Evolutionary conservation across 2,113 vertebrate species (phyloP), one percentile per base, ranked within the genome.

Genomic region (Taurulus bubalis): DNA sequence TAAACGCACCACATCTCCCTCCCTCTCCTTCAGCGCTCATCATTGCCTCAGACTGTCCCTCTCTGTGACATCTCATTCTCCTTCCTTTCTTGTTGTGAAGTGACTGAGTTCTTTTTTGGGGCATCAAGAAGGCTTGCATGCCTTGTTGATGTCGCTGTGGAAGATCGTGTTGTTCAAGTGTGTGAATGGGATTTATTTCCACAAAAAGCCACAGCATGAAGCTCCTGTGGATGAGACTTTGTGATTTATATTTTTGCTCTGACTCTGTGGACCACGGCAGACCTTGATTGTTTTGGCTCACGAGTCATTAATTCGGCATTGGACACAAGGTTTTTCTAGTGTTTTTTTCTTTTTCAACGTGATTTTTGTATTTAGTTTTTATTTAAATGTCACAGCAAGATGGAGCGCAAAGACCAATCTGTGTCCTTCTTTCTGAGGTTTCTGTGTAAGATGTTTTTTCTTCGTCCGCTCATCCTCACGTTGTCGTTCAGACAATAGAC

Each of bases 311-410:
- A 24, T 79, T 80, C 1, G 15, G 28, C n/a, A 58, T 77, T 73
- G 62, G 59, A 82, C 68, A n/a, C 75, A 74, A 26, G 34, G 51
- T 51, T 53, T 24, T 28, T 47, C 51, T 60, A 3, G 49, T 42
- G 32, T 78, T 53, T 42, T 40, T 24, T 14, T 45, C 16, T 45
- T 45, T 76, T 55, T 72, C 4, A 12, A 3, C 3, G 18, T 70
- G 28, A 53, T 49, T 72, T n/a, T 82, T 75, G 68, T 84, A 45
- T 80, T 80, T 76, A 67, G 38, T 42, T 83, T 56, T 82, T 85
- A 84, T 91, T 90, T 83, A 90, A 87, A 71, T 15, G 71, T 87
- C 77, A 83, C 79, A 65, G 69, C 15, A 12, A 66, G 42, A 16
- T 47, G 68, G 42, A 72, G 68, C 67, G 65, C 47, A 72, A 65